phyloP scores from a whole-genome alignment of 2,888 invertebrate genomes.

The Beris morrisii region DNA sequence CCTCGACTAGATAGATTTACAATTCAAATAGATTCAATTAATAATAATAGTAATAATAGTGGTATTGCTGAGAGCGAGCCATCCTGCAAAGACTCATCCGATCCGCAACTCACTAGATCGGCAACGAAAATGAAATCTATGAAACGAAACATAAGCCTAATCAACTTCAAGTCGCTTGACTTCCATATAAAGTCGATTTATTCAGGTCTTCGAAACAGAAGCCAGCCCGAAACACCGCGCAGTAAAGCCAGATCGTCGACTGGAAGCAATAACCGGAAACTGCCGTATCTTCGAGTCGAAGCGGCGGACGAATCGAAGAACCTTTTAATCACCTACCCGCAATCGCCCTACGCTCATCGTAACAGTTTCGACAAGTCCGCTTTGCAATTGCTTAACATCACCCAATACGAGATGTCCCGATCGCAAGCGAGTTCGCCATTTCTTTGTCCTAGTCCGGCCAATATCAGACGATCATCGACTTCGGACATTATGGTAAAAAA shows the following conservation, averaged over 20 bases:
- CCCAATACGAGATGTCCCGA: constrained; percentile 44
- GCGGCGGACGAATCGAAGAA: constrained; percentile 51
- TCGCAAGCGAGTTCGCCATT: constrained; percentile 51
- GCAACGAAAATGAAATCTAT: constrained; percentile 37
- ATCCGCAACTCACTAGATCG: constrained; percentile 15
- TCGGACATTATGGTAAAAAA: constrained; percentile 52
- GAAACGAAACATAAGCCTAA: constrained; percentile 45
- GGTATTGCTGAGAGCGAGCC: constrained; percentile 38
- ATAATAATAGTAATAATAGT: constrained; percentile 45
- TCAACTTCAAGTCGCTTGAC: constrained; percentile 55
- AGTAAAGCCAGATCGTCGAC: constrained; percentile 17
- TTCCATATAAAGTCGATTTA: constrained; percentile 55
- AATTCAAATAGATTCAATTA: constrained; percentile 49
- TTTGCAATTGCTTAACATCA: constrained; percentile 47
- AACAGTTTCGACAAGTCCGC: constrained; percentile 48
- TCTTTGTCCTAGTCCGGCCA: constrained; percentile 50
- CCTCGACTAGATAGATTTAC: constrained; percentile 49
- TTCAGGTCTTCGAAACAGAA: constrained; percentile 49
- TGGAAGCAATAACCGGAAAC: constrained; percentile 42
- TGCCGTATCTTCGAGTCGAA: constrained; percentile 53
- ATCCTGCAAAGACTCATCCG: constrained; percentile 33
- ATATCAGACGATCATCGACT: constrained; percentile 54
- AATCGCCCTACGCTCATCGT: constrained; percentile 51
- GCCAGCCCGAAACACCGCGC: constrained; percentile 25
- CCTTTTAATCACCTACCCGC: constrained; percentile 49